Evolutionary conservation across 2,797 vertebrate species (phyloP).

Genomic region (Tachyglossus aculeatus): DNA sequence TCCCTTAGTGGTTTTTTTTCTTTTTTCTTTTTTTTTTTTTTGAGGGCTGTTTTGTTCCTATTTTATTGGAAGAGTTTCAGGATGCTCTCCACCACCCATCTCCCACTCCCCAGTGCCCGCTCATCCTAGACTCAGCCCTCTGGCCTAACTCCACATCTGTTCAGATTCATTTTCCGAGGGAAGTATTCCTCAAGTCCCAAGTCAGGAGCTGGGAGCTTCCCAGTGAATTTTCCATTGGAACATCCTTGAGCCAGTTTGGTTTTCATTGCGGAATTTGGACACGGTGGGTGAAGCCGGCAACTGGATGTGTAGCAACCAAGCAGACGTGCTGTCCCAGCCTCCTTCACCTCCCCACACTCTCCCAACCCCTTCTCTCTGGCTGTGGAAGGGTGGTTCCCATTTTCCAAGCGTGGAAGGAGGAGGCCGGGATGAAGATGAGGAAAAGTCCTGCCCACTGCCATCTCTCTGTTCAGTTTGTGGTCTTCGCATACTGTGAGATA

Average conservation of each 20-base stretch:
- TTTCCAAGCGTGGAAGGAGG: conserved; percentile 62
- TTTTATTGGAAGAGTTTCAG: too few relatives aligned
- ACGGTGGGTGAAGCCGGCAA: conserved; percentile 62
- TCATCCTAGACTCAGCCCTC: background rate
- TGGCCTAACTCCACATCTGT: background rate
- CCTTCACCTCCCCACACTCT: background rate
- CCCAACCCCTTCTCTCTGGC: background rate
- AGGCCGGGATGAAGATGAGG: conserved; percentile 13
- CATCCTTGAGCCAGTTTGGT: conserved; percentile 55
- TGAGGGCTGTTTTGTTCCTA: too few relatives aligned
- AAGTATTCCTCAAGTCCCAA: conserved; percentile 18
- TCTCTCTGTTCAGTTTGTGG: conserved; percentile 5
- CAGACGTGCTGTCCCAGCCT: conserved; percentile 25
- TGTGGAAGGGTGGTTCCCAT: conserved; percentile 55
- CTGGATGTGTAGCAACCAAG: conserved; percentile 31
- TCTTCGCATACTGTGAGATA: background rate
- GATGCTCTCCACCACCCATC: too few relatives aligned
- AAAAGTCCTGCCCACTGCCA: conserved; percentile 6
- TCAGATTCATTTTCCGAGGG: conserved; percentile 18
- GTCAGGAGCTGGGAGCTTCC: conserved; percentile 45
- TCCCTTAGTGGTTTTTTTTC: too few relatives aligned
- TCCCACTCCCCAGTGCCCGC: background rate
- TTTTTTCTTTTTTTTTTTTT: too few relatives aligned
- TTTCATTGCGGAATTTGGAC: conserved; percentile 66
- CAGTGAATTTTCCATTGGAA: conserved; percentile 64